A percentile compares a stretch with the other conserved stretches of the same genome.
phyloP scores from a whole-genome alignment of 2,888 invertebrate genomes.

The Cremastobaeus sp. region DNA sequence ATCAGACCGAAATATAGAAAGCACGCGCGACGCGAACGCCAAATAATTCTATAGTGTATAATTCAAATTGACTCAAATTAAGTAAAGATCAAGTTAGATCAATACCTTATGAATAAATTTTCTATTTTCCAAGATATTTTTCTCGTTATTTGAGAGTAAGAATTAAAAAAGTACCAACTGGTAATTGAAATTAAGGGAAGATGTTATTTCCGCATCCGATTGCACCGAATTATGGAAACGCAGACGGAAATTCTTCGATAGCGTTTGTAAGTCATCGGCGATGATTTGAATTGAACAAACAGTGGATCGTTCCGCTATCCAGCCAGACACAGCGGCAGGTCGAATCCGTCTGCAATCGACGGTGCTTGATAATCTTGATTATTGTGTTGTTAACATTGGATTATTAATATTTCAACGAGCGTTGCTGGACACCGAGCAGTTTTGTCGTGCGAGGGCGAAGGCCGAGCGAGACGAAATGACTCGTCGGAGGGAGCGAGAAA shows the following conservation, averaged over 20 bases:
- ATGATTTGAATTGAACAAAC: background rate
- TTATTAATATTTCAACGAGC: conserved; percentile 51
- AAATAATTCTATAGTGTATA: no score
- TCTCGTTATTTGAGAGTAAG: no score
- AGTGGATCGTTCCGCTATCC: background rate
- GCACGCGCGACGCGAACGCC: no score
- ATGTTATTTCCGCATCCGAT: conserved; percentile 27
- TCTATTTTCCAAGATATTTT: no score
- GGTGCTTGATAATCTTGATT: conserved; percentile 46
- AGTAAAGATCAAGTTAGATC: no score
- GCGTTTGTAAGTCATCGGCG: background rate
- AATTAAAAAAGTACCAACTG: no score
- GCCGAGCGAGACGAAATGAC: background rate
- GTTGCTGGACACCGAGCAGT: conserved; percentile 12
- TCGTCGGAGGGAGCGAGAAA: conserved; percentile 23
- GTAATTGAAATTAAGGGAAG: no score
- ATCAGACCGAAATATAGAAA: no score
- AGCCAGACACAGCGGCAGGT: conserved; percentile 11
- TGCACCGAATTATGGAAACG: conserved; percentile 16
- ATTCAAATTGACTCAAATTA: no score
- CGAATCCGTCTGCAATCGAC: conserved; percentile 37
- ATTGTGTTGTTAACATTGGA: conserved; percentile 52
- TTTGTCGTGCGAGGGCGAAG: conserved; percentile 2
- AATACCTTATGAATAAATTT: no score
- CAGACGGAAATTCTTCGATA: background rate